phyloP scores from a whole-genome alignment of 2,888 invertebrate genomes.

The Leptogaster cylindrica region DNA sequence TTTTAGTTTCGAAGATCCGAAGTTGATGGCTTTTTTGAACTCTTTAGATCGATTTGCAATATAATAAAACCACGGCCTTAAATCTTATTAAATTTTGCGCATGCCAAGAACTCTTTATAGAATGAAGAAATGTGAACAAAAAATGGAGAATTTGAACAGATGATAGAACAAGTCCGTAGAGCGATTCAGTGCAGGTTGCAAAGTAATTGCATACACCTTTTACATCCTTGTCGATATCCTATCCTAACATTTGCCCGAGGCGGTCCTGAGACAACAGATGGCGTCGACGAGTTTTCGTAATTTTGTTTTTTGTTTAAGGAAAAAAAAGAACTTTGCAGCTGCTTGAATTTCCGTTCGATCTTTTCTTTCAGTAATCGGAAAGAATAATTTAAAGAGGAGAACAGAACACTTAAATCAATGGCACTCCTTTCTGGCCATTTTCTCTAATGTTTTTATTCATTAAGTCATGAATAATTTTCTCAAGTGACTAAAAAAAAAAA shows the following conservation, averaged over 20 bases:
- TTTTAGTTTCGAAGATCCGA: too few species aligned
- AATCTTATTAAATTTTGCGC: too few species aligned
- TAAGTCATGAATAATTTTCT: not conserved
- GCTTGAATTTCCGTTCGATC: slow-evolving; percentile 22
- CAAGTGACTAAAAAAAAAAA: too few species aligned
- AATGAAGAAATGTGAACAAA: too few species aligned
- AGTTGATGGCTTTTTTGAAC: too few species aligned
- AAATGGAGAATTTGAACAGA: too few species aligned
- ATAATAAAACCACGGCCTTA: too few species aligned
- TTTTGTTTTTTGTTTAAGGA: slow-evolving; percentile 2
- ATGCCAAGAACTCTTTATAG: too few species aligned
- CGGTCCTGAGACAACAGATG: slow-evolving; percentile 11
- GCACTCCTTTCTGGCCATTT: not conserved
- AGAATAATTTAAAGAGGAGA: slow-evolving; percentile 22
- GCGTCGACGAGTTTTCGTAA: not conserved
- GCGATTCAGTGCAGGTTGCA: too few species aligned
- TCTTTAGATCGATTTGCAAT: too few species aligned
- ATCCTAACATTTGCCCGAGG: not conserved
- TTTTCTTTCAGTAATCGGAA: slow-evolving; percentile 2
- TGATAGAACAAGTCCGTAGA: too few species aligned
- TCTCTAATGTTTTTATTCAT: not conserved
- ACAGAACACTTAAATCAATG: slow-evolving; percentile 4
- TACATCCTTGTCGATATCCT: not conserved
- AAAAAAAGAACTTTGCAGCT: slow-evolving; percentile 30
- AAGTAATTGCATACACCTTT: too few species aligned